Percentiles rank a stretch among this genome's conserved stretches.
Evolutionary conservation across 2,888 invertebrate genomes (phyloP).

Genomic region (Tetrapedia diversipes): DNA sequence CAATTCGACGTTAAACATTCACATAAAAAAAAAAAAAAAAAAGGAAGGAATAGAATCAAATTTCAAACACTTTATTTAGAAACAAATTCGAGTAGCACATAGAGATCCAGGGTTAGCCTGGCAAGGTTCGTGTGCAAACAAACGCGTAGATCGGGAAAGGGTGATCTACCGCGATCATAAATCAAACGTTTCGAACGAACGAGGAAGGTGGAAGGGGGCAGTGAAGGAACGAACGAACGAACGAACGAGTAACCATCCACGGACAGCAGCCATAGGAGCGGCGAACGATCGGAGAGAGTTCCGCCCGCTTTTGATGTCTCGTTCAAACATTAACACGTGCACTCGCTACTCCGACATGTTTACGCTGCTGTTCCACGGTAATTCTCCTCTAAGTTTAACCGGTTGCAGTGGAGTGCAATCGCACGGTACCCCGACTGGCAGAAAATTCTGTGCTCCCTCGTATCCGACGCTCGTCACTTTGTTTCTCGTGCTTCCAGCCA

Average conservation of each 20-base stretch:
- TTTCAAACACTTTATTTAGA: slow-evolving; percentile 2
- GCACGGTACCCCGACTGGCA: slow-evolving; percentile 40
- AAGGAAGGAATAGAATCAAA: no score
- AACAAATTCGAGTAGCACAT: slow-evolving; percentile 3
- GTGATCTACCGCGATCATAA: slow-evolving; percentile 54
- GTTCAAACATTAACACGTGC: slow-evolving; percentile 81
- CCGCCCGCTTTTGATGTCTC: slow-evolving; percentile 81
- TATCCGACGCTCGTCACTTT: slow-evolving; percentile 25
- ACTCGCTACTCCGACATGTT: slow-evolving; percentile 80
- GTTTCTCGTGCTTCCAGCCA: slow-evolving; percentile 4
- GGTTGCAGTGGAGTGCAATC: slow-evolving; percentile 64
- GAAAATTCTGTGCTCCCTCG: slow-evolving; percentile 37
- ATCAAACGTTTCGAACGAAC: slow-evolving; percentile 49
- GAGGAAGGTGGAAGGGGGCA: neutral
- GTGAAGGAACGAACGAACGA: neutral
- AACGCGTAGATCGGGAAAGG: slow-evolving; percentile 38
- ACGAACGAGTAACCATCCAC: slow-evolving; percentile 56
- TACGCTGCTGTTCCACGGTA: slow-evolving; percentile 74
- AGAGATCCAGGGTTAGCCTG: neutral
- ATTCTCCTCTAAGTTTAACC: slow-evolving; percentile 70
- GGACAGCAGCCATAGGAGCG: slow-evolving; percentile 59
- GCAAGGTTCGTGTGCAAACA: slow-evolving; percentile 35
- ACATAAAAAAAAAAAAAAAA: no score
- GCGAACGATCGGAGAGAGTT: slow-evolving; percentile 63
- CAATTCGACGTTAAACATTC: no score